Conservation (phyloP, 23 tunicate species). For the Ascidia mentula region DNA sequence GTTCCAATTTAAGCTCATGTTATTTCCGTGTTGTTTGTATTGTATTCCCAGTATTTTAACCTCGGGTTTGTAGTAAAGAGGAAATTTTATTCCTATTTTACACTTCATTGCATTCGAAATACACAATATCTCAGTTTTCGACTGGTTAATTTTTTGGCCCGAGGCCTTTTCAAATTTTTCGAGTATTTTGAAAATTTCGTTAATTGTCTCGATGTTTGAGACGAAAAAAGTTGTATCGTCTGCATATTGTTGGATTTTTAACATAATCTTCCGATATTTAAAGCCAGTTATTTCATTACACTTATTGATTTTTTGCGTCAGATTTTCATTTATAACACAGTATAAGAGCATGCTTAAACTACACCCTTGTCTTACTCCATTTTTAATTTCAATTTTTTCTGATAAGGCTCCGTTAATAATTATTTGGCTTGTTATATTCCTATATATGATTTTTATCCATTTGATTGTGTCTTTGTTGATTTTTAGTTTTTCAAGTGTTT, state of each 20-base stretch:
- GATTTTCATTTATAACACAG: background rate
- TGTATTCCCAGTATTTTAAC: too few relatives aligned
- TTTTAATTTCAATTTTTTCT: background rate
- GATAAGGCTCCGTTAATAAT: conserved; percentile 10
- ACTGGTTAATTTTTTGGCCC: conserved; percentile 25
- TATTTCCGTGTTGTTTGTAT: too few relatives aligned
- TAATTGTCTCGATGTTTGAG: background rate
- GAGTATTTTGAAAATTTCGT: conserved; percentile 5
- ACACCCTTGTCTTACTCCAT: conserved; percentile 47
- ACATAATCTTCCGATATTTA: background rate
- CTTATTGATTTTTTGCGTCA: conserved; percentile 3
- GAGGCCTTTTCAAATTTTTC: background rate
- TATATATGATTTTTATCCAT: background rate
- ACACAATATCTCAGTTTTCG: conserved; percentile 21
- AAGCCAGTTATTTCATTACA: conserved; percentile 5
- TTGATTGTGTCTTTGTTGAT: background rate
- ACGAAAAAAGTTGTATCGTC: conserved; percentile 20
- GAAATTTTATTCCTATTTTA: too few relatives aligned
- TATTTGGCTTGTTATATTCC: background rate
- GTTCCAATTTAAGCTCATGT: too few relatives aligned
- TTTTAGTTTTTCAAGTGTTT: background rate
- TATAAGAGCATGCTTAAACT: conserved; percentile 33
- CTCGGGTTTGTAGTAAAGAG: too few relatives aligned
- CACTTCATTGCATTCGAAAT: too few relatives aligned
- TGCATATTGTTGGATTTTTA: conserved; percentile 32